Evolutionary conservation across 2,113 vertebrate species (phyloP), one percentile per base, ranked within the genome.

Genomic region (Talpa occidentalis): DNA sequence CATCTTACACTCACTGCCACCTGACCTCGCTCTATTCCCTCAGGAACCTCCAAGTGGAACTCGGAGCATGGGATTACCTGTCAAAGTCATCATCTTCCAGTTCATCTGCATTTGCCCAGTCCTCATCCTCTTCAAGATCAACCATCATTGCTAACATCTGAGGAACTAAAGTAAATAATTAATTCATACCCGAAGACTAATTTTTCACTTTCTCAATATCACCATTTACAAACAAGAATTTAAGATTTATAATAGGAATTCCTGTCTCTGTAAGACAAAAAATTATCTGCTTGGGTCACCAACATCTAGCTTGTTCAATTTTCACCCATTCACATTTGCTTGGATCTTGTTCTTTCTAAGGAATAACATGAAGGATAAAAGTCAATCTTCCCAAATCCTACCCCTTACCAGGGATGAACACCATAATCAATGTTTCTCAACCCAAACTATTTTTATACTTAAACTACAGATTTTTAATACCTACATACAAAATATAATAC

Each of bases 121-220:
- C 99, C 83, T 99, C 99, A 76, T 99, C 99, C 32, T 99, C 99
- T 97, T 99, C 99, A 35, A 99, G 98, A 95, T 99, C 99, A 96
- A 99, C 99, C 99, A 99, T 99, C 99, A 99, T 99, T 1, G 99
- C 98, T 97, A 99, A 97, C 99, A 99, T 99, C 96, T 99, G 99
- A 94, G 99, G 99, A 95, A 99, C 99, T 99, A 93, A 97, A 94
- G 11, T 69, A 73, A 96, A 81, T 6, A 60, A 49, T 86, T 42
- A 82, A 30, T 93, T 92, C 44, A 83, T 3, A 84, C 8, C 15
- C 10, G 3, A 80, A 76, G 21, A 92, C 78, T 49, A 12, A 35
- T 4, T 40, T 90, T 37, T n/a, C 30, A 35, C 67, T 83, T 62
- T 70, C 26, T 85, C n/a, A 59, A 1, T 30, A 77, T 62, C 37